A percentile compares a stretch with the other conserved stretches of the same genome.
Conservation (phyloP, 1,140 invertebrate genomes). For the Tetragnatha versicolor region DNA sequence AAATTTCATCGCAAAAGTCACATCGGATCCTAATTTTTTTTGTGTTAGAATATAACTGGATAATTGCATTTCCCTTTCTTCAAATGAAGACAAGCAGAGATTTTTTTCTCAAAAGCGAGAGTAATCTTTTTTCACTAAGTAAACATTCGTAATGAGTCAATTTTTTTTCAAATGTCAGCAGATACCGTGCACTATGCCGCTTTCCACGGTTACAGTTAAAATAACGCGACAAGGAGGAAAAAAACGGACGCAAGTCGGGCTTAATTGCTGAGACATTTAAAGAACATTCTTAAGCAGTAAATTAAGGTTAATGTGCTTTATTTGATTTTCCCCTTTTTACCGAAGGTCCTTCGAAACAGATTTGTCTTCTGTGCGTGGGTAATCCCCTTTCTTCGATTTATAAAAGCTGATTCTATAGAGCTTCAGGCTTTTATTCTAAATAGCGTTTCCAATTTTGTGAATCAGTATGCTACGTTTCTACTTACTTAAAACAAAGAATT, state of each 20-base stretch:
- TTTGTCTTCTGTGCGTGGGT: constrained; percentile 11
- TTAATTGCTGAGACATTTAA: constrained; percentile 40
- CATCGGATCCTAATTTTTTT: no score
- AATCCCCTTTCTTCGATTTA: neutral
- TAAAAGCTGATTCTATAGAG: constrained; percentile 13
- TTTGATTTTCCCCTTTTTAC: constrained; percentile 36
- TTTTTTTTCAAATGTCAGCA: neutral
- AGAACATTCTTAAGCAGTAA: constrained; percentile 24
- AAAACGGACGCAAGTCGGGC: neutral
- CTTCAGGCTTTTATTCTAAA: neutral
- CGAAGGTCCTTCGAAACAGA: neutral
- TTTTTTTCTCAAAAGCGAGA: neutral
- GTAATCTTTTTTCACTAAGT: neutral
- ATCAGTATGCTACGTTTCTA: no score
- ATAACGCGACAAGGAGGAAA: constrained; percentile 10
- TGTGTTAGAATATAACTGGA: no score
- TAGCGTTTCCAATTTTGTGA: no score
- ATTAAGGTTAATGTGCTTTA: constrained; percentile 45
- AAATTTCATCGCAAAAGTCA: no score
- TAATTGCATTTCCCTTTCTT: constrained; percentile 10
- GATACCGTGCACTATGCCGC: neutral
- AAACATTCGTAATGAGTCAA: neutral
- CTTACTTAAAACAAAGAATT: no score
- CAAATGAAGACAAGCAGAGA: neutral
- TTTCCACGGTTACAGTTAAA: constrained; percentile 3